phyloP scores from a whole-genome alignment of 1,140 invertebrate species.

The Drosophila quadrilineata region DNA sequence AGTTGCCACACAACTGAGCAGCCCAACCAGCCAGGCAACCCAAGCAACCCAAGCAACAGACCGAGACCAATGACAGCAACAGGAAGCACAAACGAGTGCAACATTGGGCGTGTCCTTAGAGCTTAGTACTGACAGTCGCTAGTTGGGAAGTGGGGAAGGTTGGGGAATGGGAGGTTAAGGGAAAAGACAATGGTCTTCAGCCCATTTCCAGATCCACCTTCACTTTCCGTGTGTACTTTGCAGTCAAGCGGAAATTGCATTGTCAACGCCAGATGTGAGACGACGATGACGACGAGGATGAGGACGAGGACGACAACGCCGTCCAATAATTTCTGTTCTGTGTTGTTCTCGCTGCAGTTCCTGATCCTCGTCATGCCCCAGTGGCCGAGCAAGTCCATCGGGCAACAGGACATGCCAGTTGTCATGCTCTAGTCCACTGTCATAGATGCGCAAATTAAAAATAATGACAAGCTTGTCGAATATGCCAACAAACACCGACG shows the following conservation, averaged over 20 bases:
- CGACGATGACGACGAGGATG: too few relatives aligned
- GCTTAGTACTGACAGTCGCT: too few relatives aligned
- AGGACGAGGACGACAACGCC: too few relatives aligned
- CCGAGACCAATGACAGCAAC: slow-evolving; percentile 20
- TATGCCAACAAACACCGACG: background rate
- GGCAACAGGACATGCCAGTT: background rate
- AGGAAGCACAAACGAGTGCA: slow-evolving; percentile 45
- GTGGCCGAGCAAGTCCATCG: slow-evolving; percentile 5
- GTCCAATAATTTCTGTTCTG: slow-evolving; percentile 20
- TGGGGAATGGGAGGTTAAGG: too few relatives aligned
- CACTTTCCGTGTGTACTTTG: slow-evolving; percentile 43
- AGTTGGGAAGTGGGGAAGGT: too few relatives aligned
- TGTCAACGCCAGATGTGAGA: slow-evolving; percentile 66
- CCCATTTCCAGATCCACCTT: slow-evolving; percentile 13
- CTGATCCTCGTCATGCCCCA: background rate
- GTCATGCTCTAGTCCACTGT: slow-evolving; percentile 27
- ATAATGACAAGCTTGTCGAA: slow-evolving; percentile 48
- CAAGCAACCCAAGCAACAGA: slow-evolving; percentile 15
- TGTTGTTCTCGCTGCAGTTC: background rate
- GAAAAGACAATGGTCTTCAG: slow-evolving; percentile 9
- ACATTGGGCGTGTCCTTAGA: slow-evolving; percentile 18
- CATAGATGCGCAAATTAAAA: slow-evolving; percentile 74
- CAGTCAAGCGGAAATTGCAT: slow-evolving; percentile 70
- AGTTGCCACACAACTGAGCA: slow-evolving; percentile 38
- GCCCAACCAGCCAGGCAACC: background rate